Evolutionary conservation across 2,888 invertebrate species (phyloP), one percentile per base, ranked within the genome.

Genomic region (Pharmacophagus antenor): DNA sequence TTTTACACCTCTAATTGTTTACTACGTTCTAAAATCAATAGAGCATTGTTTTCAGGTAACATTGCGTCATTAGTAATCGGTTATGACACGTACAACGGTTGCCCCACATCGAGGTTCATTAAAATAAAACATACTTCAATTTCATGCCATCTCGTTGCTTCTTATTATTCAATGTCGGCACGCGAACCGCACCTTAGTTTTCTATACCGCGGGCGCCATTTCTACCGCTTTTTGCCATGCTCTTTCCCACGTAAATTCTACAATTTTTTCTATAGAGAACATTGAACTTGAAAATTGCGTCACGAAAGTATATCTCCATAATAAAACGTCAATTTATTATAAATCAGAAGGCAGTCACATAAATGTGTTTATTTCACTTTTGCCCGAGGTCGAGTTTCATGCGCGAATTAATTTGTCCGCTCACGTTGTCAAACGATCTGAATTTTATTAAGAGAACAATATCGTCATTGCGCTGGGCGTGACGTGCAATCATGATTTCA

Each of bases 161-260:
- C 77, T 83, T 85, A 84, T 87, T 81, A 85, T 78, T 85, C 83
- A 84, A 83, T 80, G 86, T 82, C 80, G 70, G 72, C 87, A 88
- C 85, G 85, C 86, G 71, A 85, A 77, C 74, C 70, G 66, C 82
- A 78, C 75, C 76, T 81, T 79, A 80, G 67, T 64, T 66, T 65
- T 58, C 63, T 37, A 62, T 62, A 61, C 67, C 51, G 63, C 66
- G 61, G 63, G 62, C 63, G 64, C 54, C 62, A 55, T 54, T 62
- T 64, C 61, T 56, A 63, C 57, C 62, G 52, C 62, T 65, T 65
- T 56, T 64, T 62, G 63, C 60, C 46, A 60, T 51, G 31, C 55
- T 49, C 52, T 65, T 62, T 63, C 58, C 63, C 63, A 63, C 60
- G 53, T 56, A 56, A 50, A 27, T 57, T 61, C 66, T 62, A 51